These are phyloP conservation scores for Alcis repandata DNA, from an alignment of 2,888 invertebrate species.

Conservation along the genomic window DNA sequence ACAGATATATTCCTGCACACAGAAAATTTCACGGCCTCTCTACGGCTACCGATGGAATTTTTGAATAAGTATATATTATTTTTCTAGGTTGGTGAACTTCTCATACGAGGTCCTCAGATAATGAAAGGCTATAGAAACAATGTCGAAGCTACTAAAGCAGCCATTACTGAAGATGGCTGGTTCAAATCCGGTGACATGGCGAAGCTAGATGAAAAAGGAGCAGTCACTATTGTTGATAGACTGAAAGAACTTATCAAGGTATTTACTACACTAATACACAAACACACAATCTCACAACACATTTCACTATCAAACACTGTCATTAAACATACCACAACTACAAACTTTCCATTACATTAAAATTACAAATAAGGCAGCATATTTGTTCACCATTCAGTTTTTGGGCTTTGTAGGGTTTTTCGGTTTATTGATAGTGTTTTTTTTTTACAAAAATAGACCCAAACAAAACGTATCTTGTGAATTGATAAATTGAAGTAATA, in stretches of 20 bases:
- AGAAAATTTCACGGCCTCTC: too few relatives aligned
- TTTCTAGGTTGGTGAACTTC: conserved; percentile 66
- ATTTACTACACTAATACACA: not conserved
- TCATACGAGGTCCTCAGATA: conserved; percentile 89
- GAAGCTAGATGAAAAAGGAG: conserved; percentile 87
- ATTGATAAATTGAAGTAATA: too few relatives aligned
- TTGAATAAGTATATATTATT: too few relatives aligned
- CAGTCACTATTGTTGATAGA: conserved; percentile 90
- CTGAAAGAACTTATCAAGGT: conserved; percentile 94
- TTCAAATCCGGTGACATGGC: conserved; percentile 91
- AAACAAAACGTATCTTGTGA: too few relatives aligned
- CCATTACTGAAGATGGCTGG: conserved; percentile 91
- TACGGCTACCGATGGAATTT: too few relatives aligned
- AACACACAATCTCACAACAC: too few relatives aligned
- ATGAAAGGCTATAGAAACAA: conserved; percentile 93
- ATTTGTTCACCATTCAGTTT: not conserved
- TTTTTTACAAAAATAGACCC: too few relatives aligned
- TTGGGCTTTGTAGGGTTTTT: not conserved
- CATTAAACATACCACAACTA: too few relatives aligned
- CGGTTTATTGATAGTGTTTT: too few relatives aligned
- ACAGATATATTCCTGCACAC: too few relatives aligned
- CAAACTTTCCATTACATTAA: too few relatives aligned
- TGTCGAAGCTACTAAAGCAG: conserved; percentile 89
- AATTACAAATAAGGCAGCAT: not conserved
- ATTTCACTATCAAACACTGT: too few relatives aligned